These are phyloP conservation scores for Tetragonula carbonaria DNA, from an alignment of 2,888 invertebrate genomes.

Conservation along the genomic window DNA sequence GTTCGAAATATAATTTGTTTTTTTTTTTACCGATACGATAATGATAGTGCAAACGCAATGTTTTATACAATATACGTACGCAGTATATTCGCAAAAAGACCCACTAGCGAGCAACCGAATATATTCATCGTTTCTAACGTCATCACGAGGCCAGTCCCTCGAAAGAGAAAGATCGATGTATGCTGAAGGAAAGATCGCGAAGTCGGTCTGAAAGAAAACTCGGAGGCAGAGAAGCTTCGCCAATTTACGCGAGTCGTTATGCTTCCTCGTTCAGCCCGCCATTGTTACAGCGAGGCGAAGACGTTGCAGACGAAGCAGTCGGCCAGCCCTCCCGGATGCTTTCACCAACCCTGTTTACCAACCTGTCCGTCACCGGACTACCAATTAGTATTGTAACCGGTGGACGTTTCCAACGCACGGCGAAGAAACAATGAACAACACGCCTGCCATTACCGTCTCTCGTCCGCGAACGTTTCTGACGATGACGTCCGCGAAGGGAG, in stretches of 20 bases:
- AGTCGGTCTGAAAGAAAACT: background rate
- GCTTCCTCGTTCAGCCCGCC: background rate
- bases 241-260: constrained; percentile 2
- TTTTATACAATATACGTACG: no score
- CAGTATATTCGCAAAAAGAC: no score
- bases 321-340: constrained; percentile 32
- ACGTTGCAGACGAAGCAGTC: constrained; percentile 3
- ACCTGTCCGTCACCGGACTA: constrained; percentile 50
- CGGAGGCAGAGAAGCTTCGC: background rate
- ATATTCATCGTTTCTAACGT: background rate
- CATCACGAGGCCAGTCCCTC: no score
- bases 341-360: constrained; percentile 49
- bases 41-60: no score
- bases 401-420: constrained; percentile 36
- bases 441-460: background rate
- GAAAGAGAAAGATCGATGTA: background rate
- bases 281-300: background rate
- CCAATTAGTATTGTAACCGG: constrained; percentile 61
- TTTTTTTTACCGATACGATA: no score
- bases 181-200: background rate
- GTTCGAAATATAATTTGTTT: no score
- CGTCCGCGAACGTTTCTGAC: background rate
- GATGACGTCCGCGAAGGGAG: background rate
- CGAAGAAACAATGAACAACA: background rate
- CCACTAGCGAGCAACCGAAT: no score